phyloP scores from a whole-genome alignment of 2,888 invertebrate species.

The Philhelius pedissequus region DNA sequence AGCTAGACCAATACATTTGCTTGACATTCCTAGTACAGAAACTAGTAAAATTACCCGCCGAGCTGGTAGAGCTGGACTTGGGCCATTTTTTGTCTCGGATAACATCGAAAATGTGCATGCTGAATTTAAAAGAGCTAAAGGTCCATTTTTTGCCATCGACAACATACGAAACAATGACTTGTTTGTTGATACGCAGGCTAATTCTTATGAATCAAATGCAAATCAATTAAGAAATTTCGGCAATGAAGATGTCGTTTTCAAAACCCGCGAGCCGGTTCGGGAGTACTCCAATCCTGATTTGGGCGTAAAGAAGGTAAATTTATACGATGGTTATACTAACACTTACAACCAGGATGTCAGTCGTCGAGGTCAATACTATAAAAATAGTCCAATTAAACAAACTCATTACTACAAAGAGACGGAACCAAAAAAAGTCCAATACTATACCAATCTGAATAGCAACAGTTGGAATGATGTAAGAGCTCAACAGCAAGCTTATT shows the following conservation, averaged over 20 bases:
- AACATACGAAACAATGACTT: constrained; percentile 56
- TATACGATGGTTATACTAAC: constrained; percentile 45
- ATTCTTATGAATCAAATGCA: constrained; percentile 9
- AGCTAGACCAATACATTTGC: constrained; percentile 71
- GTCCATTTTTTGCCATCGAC: constrained; percentile 58
- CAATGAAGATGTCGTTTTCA: constrained; percentile 46
- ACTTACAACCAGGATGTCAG: constrained; percentile 34
- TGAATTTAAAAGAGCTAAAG: constrained; percentile 52
- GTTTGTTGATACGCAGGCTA: neutral
- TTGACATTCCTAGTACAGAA: constrained; percentile 25
- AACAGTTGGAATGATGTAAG: constrained; percentile 56
- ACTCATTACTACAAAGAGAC: constrained; percentile 31
- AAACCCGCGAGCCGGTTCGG: constrained; percentile 52
- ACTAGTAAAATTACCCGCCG: constrained; percentile 16
- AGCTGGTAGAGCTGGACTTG: constrained; percentile 22
- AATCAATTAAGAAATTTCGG: constrained; percentile 54
- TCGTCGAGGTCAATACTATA: constrained; percentile 29
- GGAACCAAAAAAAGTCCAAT: constrained; percentile 53
- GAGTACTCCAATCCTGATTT: constrained; percentile 59
- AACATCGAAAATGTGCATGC: constrained; percentile 57
- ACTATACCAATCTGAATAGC: constrained; percentile 53
- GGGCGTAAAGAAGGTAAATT: constrained; percentile 54
- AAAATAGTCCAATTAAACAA: constrained; percentile 19
- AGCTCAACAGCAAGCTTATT: constrained; percentile 34
- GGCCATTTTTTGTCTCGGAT: constrained; percentile 60